Conservation (phyloP, 1,140 invertebrate genomes). For the Lutraria rhynchaena region DNA sequence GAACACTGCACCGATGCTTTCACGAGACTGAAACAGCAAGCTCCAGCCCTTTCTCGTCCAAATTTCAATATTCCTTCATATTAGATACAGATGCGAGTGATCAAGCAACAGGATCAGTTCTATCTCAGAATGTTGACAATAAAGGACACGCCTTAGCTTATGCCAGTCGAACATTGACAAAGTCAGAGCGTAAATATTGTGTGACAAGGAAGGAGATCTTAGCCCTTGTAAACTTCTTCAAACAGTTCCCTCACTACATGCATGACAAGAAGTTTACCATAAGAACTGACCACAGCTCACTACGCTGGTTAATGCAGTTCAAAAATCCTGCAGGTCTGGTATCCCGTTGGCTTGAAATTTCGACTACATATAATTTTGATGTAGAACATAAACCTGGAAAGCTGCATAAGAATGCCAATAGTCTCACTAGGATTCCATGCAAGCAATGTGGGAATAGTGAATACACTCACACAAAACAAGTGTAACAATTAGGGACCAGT, state of each 20-base stretch:
- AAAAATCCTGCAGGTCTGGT: constrained; percentile 24
- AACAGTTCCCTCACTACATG: constrained; percentile 63
- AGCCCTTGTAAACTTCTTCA: constrained; percentile 60
- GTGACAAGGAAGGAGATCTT: constrained; percentile 61
- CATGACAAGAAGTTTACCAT: constrained; percentile 34
- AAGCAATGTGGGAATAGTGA: background rate
- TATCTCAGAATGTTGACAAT: constrained; percentile 2
- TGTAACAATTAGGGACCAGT: too few relatives aligned
- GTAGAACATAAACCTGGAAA: background rate
- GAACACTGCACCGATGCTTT: background rate
- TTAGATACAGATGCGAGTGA: background rate
- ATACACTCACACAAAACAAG: too few relatives aligned
- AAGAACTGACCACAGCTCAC: constrained; percentile 9
- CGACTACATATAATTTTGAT: background rate
- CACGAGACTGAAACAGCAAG: background rate
- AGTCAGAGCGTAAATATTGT: constrained; percentile 38
- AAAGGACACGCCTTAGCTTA: constrained; percentile 2
- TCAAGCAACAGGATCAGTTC: background rate
- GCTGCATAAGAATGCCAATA: constrained; percentile 6
- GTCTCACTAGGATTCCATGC: background rate
- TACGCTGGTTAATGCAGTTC: constrained; percentile 7
- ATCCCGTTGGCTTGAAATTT: constrained; percentile 3
- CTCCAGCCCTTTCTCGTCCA: background rate
- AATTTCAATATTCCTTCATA: background rate
- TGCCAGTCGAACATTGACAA: constrained; percentile 17